phyloP scores from a whole-genome alignment of 1,140 invertebrate genomes.

The Antheraea mylitta region DNA sequence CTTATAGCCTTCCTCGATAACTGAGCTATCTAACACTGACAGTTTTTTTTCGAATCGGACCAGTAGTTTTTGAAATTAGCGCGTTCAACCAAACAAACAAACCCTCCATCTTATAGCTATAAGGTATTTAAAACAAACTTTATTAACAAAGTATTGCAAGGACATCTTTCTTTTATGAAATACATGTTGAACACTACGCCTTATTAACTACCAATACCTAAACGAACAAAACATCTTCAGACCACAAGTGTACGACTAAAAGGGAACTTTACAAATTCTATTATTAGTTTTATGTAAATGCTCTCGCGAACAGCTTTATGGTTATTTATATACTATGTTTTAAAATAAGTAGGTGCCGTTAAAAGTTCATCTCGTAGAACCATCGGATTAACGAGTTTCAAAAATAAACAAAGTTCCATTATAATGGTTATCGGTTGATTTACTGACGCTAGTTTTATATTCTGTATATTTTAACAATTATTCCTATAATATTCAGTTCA shows the following conservation, averaged over 20 bases:
- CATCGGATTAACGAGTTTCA: not conserved
- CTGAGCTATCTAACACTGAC: too few species aligned
- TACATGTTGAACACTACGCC: not conserved
- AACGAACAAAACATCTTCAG: not conserved
- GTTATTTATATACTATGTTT: not conserved
- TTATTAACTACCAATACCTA: not conserved
- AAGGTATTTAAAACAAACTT: too few species aligned
- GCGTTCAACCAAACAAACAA: too few species aligned
- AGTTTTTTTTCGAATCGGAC: too few species aligned
- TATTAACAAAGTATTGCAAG: too few species aligned
- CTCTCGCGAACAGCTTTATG: slow-evolving; percentile 1
- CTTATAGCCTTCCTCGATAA: too few species aligned
- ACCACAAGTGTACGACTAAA: not conserved
- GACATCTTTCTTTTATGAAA: not conserved
- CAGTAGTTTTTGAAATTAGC: too few species aligned
- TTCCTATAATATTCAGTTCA: too few species aligned
- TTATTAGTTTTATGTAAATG: slow-evolving; percentile 5
- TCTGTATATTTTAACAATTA: not conserved
- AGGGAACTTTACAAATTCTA: slow-evolving; percentile 2
- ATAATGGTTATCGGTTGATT: not conserved
- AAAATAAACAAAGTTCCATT: not conserved
- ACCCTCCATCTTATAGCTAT: too few species aligned
- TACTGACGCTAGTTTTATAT: too few species aligned
- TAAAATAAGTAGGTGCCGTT: not conserved
- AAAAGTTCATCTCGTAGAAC: not conserved